Evolutionary conservation across 1,140 invertebrate genomes (phyloP).

Genomic region (Drosophila kurseongensis): DNA sequence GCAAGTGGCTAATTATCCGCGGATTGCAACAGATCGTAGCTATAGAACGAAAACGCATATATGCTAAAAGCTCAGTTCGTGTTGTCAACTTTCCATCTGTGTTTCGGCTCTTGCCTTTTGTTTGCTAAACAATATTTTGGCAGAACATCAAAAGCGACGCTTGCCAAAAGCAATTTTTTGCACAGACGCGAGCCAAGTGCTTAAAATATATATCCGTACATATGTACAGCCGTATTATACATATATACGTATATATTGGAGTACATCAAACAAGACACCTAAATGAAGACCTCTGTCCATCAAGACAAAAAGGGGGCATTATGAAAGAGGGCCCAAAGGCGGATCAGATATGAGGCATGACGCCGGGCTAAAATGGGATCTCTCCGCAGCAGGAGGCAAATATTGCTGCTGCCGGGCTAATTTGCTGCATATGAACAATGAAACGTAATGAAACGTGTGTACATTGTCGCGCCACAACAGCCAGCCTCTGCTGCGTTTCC

Average conservation of each 20-base stretch:
- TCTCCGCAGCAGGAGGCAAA: constrained; percentile 37
- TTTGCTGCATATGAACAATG: constrained; percentile 60
- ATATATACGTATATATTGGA: neutral
- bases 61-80: constrained; percentile 36
- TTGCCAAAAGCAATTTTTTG: constrained; percentile 78
- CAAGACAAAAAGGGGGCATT: constrained; percentile 37
- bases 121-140: constrained; percentile 82
- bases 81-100: constrained; percentile 52
- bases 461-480: constrained; percentile 32
- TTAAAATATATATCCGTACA: constrained; percentile 32
- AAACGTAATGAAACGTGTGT: constrained; percentile 9
- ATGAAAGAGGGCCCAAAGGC: constrained; percentile 32
- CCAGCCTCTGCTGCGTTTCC: constrained; percentile 50
- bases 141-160: constrained; percentile 71
- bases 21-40: constrained; percentile 34
- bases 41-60: constrained; percentile 10
- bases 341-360: constrained; percentile 67
- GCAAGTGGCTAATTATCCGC: constrained; percentile 26
- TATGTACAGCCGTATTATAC: constrained; percentile 15
- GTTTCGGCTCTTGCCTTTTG: constrained; percentile 54
- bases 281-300: constrained; percentile 63
- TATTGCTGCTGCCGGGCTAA: constrained; percentile 51
- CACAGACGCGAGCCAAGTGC: constrained; percentile 57
- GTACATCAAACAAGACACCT: constrained; percentile 59
- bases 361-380: constrained; percentile 41